Conservation (phyloP, 2,888 invertebrate species). For the Agriopis marginaria region DNA sequence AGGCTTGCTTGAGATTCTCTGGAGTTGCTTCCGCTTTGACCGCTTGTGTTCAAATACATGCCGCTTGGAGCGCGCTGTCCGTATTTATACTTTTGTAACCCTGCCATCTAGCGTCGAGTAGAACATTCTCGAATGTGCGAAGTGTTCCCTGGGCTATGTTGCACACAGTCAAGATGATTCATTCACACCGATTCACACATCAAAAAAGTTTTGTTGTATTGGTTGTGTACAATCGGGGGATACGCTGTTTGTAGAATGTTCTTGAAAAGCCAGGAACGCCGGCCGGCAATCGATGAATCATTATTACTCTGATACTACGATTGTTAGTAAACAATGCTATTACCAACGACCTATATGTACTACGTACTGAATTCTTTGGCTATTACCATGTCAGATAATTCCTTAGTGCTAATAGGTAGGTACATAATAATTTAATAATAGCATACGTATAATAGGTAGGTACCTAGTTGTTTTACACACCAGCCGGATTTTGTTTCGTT, state of each 20-base stretch:
- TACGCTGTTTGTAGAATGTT: background rate
- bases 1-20: conserved; percentile 9
- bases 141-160: background rate
- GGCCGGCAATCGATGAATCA: conserved; percentile 10
- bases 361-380: too few species aligned
- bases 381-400: too few species aligned
- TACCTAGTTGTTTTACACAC: too few species aligned
- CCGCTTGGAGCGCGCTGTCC: conserved; percentile 45
- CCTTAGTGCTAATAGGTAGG: too few species aligned
- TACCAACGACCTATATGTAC: too few species aligned
- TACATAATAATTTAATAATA: too few species aligned
- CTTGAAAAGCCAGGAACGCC: conserved; percentile 5
- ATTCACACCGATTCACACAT: conserved; percentile 4
- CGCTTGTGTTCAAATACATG: conserved; percentile 60
- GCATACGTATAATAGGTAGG: too few species aligned
- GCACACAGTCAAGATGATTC: conserved; percentile 1
- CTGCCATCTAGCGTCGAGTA: conserved; percentile 37
- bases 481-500: too few species aligned
- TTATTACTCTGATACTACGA: background rate
- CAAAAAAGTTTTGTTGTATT: background rate
- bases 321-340: background rate
- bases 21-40: conserved; percentile 13
- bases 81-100: conserved; percentile 53
- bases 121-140: conserved; percentile 27
- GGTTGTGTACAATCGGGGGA: too few species aligned